Evolutionary conservation across 2,888 invertebrate genomes (phyloP).

Genomic region (Automeris io): DNA sequence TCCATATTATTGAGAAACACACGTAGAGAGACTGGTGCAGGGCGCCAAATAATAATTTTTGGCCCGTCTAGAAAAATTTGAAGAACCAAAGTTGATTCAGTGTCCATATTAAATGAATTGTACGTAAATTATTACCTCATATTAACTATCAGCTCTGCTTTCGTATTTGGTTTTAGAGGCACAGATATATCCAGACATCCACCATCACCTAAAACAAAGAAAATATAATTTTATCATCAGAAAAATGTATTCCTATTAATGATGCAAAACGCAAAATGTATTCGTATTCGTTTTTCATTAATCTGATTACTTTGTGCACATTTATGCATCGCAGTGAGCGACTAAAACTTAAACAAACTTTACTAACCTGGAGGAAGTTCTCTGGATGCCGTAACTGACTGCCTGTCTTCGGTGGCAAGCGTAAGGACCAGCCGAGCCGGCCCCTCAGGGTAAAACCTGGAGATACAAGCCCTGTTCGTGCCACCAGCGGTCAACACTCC

Average conservation of each 20-base stretch:
- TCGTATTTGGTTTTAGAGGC: slow-evolving; percentile 54
- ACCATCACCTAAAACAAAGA: slow-evolving; percentile 54
- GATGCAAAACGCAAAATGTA: no score
- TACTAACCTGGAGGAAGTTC: slow-evolving; percentile 45
- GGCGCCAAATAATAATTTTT: no score
- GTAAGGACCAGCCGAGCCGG: slow-evolving; percentile 39
- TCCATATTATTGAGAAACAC: no score
- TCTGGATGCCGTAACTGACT: slow-evolving; percentile 33
- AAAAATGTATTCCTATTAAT: background rate
- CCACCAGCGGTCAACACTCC: slow-evolving; percentile 60
- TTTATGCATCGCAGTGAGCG: no score
- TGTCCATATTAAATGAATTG: no score
- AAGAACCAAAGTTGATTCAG: no score
- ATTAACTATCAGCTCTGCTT: slow-evolving; percentile 49
- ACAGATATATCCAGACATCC: slow-evolving; percentile 63
- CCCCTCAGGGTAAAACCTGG: slow-evolving; percentile 55
- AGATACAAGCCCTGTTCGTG: slow-evolving; percentile 55
- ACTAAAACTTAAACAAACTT: no score
- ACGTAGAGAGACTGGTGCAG: no score
- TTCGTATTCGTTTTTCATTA: no score
- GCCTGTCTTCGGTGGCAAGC: slow-evolving; percentile 35
- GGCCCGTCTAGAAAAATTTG: no score
- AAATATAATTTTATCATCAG: background rate
- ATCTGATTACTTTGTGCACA: no score
- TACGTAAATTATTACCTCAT: slow-evolving; percentile 58